These are phyloP conservation scores for Hyppa rectilinea DNA, from an alignment of 2,888 invertebrate genomes.

Conservation along the genomic window DNA sequence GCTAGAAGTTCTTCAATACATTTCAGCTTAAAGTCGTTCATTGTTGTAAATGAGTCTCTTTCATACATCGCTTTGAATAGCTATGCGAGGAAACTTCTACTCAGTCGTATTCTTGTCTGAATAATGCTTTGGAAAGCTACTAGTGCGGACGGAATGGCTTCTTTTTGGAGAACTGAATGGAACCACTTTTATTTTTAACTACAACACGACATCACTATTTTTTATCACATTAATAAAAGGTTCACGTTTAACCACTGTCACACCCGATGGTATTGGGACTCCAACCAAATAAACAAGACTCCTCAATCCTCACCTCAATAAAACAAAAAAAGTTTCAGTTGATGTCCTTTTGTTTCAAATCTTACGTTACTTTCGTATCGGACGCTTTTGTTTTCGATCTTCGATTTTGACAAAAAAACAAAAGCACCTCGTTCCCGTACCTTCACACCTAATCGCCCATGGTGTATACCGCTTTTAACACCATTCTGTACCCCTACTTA, in stretches of 20 bases:
- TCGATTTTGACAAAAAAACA: conserved; percentile 1
- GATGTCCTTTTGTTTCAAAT: not conserved
- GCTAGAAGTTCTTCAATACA: conserved; percentile 49
- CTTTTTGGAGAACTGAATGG: not conserved
- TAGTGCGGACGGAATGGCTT: not conserved
- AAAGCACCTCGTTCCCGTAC: not conserved
- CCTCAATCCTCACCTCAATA: not conserved
- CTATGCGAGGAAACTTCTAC: conserved; percentile 12
- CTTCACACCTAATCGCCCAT: not conserved
- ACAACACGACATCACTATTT: not conserved
- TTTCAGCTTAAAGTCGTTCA: conserved; percentile 26
- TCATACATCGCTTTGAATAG: conserved; percentile 37
- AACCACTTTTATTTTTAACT: not conserved
- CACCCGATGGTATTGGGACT: not conserved
- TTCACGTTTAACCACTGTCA: not conserved
- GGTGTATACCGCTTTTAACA: not conserved
- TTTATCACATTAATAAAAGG: not conserved
- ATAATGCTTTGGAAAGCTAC: conserved; percentile 6
- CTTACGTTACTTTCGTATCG: not conserved
- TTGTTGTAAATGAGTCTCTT: conserved; percentile 34
- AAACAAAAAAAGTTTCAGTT: not conserved
- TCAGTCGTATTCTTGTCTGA: conserved; percentile 14
- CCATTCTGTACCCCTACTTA: not conserved
- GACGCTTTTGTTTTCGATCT: not conserved
- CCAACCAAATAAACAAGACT: not conserved